A percentile compares a stretch with the other conserved stretches of the same genome.
Conservation (phyloP, 2,888 invertebrate species). For the Actias luna region DNA sequence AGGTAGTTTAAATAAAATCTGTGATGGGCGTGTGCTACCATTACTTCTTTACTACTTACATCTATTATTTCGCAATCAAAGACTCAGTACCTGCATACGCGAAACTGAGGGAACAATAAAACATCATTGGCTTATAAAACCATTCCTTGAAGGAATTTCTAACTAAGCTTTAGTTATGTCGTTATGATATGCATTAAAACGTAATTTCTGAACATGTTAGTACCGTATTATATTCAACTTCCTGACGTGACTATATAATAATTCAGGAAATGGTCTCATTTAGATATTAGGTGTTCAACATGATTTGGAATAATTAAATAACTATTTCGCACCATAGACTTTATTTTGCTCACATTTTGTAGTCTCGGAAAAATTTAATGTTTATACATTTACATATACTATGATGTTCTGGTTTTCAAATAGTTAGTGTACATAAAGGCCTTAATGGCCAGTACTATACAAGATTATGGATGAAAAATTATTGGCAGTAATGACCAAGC, state of each 20-base stretch:
- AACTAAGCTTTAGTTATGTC: slow-evolving; percentile 49
- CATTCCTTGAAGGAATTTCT: slow-evolving; percentile 68
- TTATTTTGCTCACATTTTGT: too few relatives aligned
- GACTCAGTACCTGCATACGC: slow-evolving; percentile 76
- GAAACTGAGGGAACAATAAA: slow-evolving; percentile 77
- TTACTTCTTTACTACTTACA: slow-evolving; percentile 72
- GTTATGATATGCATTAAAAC: slow-evolving; percentile 57
- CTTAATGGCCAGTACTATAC: too few relatives aligned
- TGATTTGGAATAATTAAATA: too few relatives aligned
- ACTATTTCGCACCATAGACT: too few relatives aligned
- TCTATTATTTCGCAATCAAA: slow-evolving; percentile 76
- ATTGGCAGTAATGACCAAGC: too few relatives aligned
- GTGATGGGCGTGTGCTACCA: slow-evolving; percentile 56
- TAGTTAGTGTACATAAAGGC: too few relatives aligned
- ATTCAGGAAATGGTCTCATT: slow-evolving; percentile 31
- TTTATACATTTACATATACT: too few relatives aligned
- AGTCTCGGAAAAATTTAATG: too few relatives aligned
- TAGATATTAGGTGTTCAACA: too few relatives aligned
- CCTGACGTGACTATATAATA: slow-evolving; percentile 33
- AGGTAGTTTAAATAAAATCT: too few relatives aligned
- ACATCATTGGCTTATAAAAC: slow-evolving; percentile 76
- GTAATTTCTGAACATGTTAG: slow-evolving; percentile 47
- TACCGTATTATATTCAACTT: slow-evolving; percentile 45
- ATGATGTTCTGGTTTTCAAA: too few relatives aligned
- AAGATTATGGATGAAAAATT: too few relatives aligned